Percentiles rank a stretch among this genome's conserved stretches.
Conservation (phyloP, 1,140 invertebrate genomes). For the Zaprionus ghesquierei region DNA sequence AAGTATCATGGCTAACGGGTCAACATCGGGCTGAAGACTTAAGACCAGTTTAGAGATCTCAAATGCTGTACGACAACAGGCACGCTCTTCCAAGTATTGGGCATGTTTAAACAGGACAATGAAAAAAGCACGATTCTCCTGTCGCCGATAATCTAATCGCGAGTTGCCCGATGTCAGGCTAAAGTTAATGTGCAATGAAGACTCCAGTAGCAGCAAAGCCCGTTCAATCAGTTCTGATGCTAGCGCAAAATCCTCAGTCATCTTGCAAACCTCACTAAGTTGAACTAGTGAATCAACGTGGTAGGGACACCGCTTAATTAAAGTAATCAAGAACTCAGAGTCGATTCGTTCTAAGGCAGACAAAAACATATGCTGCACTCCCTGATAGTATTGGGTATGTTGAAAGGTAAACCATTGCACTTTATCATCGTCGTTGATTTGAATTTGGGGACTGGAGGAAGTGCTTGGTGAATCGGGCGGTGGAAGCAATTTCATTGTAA, state of each 20-base stretch:
- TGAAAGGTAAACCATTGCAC: slow-evolving; percentile 90
- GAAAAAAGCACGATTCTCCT: slow-evolving; percentile 94
- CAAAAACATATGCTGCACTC: slow-evolving; percentile 89
- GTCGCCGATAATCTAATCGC: slow-evolving; percentile 90
- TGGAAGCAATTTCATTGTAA: slow-evolving; percentile 89
- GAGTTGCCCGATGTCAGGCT: slow-evolving; percentile 89
- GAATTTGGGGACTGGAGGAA: slow-evolving; percentile 20
- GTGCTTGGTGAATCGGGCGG: slow-evolving; percentile 64
- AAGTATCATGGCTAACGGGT: slow-evolving; percentile 92
- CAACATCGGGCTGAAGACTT: slow-evolving; percentile 91
- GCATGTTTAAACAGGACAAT: slow-evolving; percentile 94
- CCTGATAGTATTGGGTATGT: slow-evolving; percentile 90
- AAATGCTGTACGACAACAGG: slow-evolving; percentile 91
- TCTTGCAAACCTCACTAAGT: slow-evolving; percentile 90
- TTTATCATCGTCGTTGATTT: slow-evolving; percentile 33
- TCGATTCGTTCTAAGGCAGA: slow-evolving; percentile 91
- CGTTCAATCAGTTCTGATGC: slow-evolving; percentile 91
- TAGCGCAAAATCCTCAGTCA: slow-evolving; percentile 91
- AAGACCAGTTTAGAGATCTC: slow-evolving; percentile 90
- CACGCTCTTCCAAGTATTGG: slow-evolving; percentile 90
- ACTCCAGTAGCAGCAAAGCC: slow-evolving; percentile 90
- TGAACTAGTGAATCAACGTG: slow-evolving; percentile 94
- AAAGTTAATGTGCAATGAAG: slow-evolving; percentile 91
- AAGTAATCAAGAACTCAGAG: slow-evolving; percentile 91
- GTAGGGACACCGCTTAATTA: slow-evolving; percentile 90